These are phyloP conservation scores for Lucinisca nassula DNA, from an alignment of 2,888 invertebrate species.

Conservation along the genomic window DNA sequence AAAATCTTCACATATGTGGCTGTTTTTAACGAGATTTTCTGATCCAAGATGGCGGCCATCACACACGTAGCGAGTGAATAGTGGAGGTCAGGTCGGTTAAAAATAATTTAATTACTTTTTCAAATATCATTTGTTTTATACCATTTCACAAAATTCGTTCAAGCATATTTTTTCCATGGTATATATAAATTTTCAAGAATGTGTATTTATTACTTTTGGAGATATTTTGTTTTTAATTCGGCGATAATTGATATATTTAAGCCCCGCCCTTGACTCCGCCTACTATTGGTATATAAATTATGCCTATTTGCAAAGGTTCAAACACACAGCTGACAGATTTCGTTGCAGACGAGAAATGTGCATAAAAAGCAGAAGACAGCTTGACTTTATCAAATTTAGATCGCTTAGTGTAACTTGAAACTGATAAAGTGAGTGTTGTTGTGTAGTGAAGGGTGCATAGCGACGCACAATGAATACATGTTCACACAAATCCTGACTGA, in stretches of 20 bases:
- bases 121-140: not conserved
- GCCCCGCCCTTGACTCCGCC: not conserved
- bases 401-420: not conserved
- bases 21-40: constrained; percentile 14
- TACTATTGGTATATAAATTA: not conserved
- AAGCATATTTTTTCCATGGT: constrained; percentile 24
- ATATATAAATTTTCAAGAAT: not conserved
- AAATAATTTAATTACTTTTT: constrained; percentile 61
- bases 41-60: constrained; percentile 68
- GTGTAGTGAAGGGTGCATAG: not conserved
- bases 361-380: not conserved
- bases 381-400: constrained; percentile 9
- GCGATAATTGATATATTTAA: not conserved
- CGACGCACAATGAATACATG: no score
- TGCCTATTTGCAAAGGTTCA: not conserved
- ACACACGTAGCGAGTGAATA: constrained; percentile 35
- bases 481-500: no score
- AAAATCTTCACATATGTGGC: constrained; percentile 35
- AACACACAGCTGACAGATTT: not conserved
- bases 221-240: not conserved
- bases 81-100: constrained; percentile 49
- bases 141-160: constrained; percentile 60
- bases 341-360: not conserved
- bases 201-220: not conserved
- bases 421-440: not conserved